Base-by-base conservation (phyloP, 2,888 invertebrate genomes). In the Agriopis leucophaearia region DNA sequence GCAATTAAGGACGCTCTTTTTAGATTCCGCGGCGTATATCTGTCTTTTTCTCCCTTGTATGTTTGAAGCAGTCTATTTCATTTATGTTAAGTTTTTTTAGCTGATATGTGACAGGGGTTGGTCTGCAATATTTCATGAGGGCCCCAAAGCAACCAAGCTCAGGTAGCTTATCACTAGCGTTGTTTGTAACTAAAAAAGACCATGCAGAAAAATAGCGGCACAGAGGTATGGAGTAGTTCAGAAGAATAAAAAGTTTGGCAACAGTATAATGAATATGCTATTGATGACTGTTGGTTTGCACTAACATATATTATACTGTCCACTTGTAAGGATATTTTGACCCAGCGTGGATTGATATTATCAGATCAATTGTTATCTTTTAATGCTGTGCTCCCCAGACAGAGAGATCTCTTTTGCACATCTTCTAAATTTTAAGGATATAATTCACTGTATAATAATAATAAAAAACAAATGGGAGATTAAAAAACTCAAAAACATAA, bases 111-210 rank as follows among this genome's bases (percentile, higher is more conserved):
- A 94, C 94, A 93, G 84, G 91, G 92, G 91, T 86, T 89, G 92
- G 88, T 75, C 85, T 74, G 88, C 86, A 89, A 94, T 94, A 94
- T 86, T 91, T 94, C 90, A 94, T 87, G 78, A 81, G 80, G 83
- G 86, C 87, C 84, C 87, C 80, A 86, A 87, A 89, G 90, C 88
- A 91, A 87, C 90, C 89, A 89, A 81, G 90, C 88, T 90, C 94
- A 93, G 94, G 94, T 94, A 94, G 94, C 92, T 84, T 88, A 92
- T 92, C 92, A 90, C 92, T 87, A 85, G 84, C 89, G 88, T 84
- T 87, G 89, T 89, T 89, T 86, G 84, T 85, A 87, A 87, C 83
- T 84, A 84, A 88, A 90, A 89, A 92, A 88, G 48, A 50, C 35
- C 10, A 78, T 73, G 69, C 72, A 69, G 64, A 75, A 78, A 76